phyloP scores from a whole-genome alignment of 2,888 invertebrate species.

The Dinocampus coccinellae region DNA sequence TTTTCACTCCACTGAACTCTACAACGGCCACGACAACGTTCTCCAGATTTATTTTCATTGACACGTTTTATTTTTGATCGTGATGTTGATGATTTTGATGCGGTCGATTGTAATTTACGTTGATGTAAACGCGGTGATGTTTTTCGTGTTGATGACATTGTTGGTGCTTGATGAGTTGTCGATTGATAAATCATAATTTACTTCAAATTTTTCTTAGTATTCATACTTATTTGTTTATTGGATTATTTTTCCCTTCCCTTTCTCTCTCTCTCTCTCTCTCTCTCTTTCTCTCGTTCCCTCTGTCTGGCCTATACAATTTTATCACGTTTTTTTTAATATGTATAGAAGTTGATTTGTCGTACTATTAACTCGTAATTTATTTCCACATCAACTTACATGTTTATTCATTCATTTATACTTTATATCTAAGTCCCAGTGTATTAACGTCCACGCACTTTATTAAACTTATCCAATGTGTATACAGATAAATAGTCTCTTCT shows the following conservation, averaged over 20 bases:
- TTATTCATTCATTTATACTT: constrained; percentile 13
- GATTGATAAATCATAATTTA: constrained; percentile 61
- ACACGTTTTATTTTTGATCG: constrained; percentile 47
- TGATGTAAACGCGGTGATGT: constrained; percentile 62
- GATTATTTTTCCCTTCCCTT: not conserved
- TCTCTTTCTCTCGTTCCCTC: too few relatives aligned
- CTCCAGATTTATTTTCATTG: constrained; percentile 40
- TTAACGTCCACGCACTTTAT: constrained; percentile 11
- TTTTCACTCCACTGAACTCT: constrained; percentile 70
- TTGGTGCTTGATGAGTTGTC: constrained; percentile 61
- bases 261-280: not conserved
- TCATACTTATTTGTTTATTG: too few relatives aligned
- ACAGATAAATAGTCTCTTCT: too few relatives aligned
- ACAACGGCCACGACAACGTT: constrained; percentile 64
- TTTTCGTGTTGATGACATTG: constrained; percentile 64
- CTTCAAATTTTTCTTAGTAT: too few relatives aligned
- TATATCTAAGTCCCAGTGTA: constrained; percentile 8
- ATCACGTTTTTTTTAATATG: not conserved
- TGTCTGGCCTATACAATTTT: too few relatives aligned
- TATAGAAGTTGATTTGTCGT: not conserved
- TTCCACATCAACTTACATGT: not conserved
- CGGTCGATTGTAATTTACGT: constrained; percentile 54
- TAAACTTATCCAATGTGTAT: too few relatives aligned
- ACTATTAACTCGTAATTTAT: not conserved
- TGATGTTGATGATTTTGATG: constrained; percentile 50